A percentile compares a stretch with the other conserved stretches of the same genome.
Conservation (phyloP, 2,797 vertebrate species). For the Harpagifer antarcticus region DNA sequence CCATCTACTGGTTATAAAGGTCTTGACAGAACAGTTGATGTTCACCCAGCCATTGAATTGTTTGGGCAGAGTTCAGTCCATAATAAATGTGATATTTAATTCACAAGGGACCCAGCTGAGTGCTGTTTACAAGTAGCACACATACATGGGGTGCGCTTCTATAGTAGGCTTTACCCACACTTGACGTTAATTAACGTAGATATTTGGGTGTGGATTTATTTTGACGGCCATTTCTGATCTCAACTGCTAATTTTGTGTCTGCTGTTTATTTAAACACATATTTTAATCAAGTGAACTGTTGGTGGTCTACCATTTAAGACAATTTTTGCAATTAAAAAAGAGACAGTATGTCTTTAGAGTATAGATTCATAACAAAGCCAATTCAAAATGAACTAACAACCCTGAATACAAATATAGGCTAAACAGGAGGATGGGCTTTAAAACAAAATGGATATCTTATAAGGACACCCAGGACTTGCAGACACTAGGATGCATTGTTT, state of each 20-base stretch:
- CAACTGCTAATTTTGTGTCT: not conserved
- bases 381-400: not conserved
- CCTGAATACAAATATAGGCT: not conserved
- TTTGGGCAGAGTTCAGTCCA: not conserved
- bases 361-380: not conserved
- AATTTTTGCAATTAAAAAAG: not conserved
- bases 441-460: not conserved
- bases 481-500: no score
- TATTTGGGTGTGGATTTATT: not conserved
- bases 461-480: not conserved
- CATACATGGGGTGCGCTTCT: no score
- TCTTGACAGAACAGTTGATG: not conserved
- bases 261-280: not conserved
- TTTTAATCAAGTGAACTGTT: not conserved
- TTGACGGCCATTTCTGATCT: not conserved
- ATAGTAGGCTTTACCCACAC: no score
- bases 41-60: not conserved
- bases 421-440: not conserved
- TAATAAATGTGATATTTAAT: not conserved
- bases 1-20: slow-evolving; percentile 71
- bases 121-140: not conserved
- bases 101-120: not conserved
- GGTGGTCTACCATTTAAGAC: not conserved
- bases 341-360: not conserved
- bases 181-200: not conserved